These are phyloP conservation scores for Notospermus geniculatus DNA, from an alignment of 1,140 invertebrate species.

Conservation along the genomic window DNA sequence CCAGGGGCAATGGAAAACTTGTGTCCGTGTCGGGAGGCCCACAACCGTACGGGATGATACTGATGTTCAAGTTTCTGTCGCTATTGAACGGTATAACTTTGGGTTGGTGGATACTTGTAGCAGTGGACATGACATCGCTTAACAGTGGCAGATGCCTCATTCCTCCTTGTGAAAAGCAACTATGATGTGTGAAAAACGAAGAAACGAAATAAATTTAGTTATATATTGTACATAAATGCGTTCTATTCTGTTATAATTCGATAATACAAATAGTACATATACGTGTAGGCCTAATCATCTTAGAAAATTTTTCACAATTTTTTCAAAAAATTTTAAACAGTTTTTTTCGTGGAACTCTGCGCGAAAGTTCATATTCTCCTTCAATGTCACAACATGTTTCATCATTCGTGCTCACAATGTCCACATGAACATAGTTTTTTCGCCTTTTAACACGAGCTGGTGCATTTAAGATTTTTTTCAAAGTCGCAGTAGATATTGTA, in stretches of 20 bases:
- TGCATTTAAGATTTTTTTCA: background rate
- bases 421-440: background rate
- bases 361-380: slow-evolving; percentile 2
- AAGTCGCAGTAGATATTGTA: background rate
- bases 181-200: slow-evolving; percentile 2
- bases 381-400: background rate
- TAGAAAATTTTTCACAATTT: slow-evolving; percentile 6
- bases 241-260: background rate
- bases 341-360: slow-evolving; percentile 1
- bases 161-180: slow-evolving; percentile 4
- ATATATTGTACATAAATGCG: too few species aligned
- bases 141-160: slow-evolving; percentile 8
- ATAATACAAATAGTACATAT: background rate
- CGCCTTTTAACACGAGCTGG: background rate
- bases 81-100: slow-evolving; percentile 8
- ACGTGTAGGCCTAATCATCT: background rate
- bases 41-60: slow-evolving; percentile 9
- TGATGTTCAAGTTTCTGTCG: slow-evolving; percentile 3
- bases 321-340: background rate
- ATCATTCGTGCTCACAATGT: slow-evolving; percentile 8
- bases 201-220: background rate
- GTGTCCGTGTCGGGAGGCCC: slow-evolving; percentile 4
- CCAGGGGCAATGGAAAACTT: slow-evolving; percentile 9
- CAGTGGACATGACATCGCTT: background rate
- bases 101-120: slow-evolving; percentile 6